Evolutionary conservation across 2,797 vertebrate genomes (phyloP).

Genomic region (Sylvia borin): DNA sequence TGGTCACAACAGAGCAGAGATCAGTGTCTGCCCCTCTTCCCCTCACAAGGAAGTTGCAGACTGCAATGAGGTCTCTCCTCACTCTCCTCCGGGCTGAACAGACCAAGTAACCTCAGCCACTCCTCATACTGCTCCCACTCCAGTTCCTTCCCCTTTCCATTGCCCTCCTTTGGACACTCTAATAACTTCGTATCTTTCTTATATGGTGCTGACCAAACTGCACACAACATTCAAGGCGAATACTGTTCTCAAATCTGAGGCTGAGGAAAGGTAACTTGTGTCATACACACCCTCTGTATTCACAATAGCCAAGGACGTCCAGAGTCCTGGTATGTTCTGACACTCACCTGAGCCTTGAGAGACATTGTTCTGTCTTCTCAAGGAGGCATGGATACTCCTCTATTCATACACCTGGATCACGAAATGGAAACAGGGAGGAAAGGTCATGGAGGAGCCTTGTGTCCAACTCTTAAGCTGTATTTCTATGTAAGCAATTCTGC

Average conservation of each 20-base stretch:
- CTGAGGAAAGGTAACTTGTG: neutral
- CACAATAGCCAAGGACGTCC: neutral
- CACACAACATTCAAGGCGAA: neutral
- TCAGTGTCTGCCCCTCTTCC: neutral
- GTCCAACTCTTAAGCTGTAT: neutral
- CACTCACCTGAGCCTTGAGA: neutral
- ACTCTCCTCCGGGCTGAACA: neutral
- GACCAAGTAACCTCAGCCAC: neutral
- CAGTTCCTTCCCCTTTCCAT: fast-evolving
- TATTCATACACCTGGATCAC: neutral
- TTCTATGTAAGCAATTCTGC: neutral
- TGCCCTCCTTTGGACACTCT: neutral
- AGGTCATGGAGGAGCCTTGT: neutral
- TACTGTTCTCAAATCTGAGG: neutral
- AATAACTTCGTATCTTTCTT: neutral
- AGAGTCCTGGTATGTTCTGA: neutral
- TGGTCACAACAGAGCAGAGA: neutral
- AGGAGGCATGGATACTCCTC: neutral
- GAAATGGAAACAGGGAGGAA: neutral
- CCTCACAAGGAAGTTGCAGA: fast-evolving
- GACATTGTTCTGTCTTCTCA: neutral
- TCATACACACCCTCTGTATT: neutral
- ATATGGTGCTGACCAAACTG: neutral
- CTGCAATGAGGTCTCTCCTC: neutral
- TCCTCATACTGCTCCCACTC: fast-evolving